Base-by-base conservation (phyloP, 2,113 vertebrate species). In the Climacteris rufus region DNA sequence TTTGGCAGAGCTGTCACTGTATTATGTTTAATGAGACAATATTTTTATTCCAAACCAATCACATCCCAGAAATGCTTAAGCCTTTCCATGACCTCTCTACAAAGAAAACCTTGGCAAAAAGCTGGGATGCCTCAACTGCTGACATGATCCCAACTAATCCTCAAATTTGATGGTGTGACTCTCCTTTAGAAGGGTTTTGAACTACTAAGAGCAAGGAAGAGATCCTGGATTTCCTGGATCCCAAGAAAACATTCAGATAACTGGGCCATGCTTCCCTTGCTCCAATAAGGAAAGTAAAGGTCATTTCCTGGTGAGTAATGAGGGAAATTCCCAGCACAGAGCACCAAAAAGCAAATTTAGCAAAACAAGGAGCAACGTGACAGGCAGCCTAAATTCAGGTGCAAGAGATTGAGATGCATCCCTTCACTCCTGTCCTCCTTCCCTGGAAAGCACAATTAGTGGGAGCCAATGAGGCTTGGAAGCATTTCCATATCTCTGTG, bases 131-230 rank as follows among this genome's bases (percentile, higher is more conserved):
- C 31, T 42, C 35, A 57, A 0, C 37, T 37, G 22, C 42, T 85
- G 66, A 13, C 7, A 12, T 30, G 30, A 74, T 56, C 12, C 33
- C 30, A 56, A 4, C 1, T 52, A 40, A 52, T 44, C 39, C 28
- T 52, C 40, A 60, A 3, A 52, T 61, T 70, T 0, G 0, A 17
- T 35, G 10, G 14, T 1, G 0, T 53, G 47, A 40, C 9, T 42
- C 8, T 45, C 2, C 7, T 90, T 39, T 23, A 35, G 33, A 16
- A 75, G 7, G 12, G 8, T 60, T 85, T 63, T 42, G 6, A 54
- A 13, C 57, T 60, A 15, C 31, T 37, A 5, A 45, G 33, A 74
- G 28, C 15, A 72, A n/a, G 45, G 15, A 65, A 70, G 24, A 69
- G 3, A 28, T 69, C 4, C 13, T 28, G 12, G 23, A 28, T 72